Conservation (phyloP, 2,113 vertebrate species). For the Monopterus albus region DNA sequence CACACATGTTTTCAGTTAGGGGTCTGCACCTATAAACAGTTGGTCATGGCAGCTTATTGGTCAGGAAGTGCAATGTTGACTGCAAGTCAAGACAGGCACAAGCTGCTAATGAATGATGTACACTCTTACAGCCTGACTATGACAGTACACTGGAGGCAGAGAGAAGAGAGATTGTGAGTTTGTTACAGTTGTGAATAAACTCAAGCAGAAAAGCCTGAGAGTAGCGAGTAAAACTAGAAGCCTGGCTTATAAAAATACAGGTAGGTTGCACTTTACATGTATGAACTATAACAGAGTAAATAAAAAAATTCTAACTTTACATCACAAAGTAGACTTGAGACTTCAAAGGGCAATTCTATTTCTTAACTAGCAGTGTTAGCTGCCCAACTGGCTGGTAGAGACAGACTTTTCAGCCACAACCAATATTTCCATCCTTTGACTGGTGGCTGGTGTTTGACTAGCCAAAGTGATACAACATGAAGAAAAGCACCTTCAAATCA, state of each 20-base stretch:
- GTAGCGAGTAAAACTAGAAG: background rate
- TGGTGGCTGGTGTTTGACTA: slow-evolving; percentile 5
- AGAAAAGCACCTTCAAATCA: slow-evolving; percentile 15
- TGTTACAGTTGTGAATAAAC: slow-evolving; percentile 12
- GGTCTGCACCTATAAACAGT: slow-evolving; percentile 83
- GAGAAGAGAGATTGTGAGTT: slow-evolving; percentile 16
- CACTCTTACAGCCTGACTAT: slow-evolving; percentile 27
- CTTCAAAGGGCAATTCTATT: background rate
- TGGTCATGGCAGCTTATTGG: slow-evolving; percentile 73
- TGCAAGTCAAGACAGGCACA: slow-evolving; percentile 76
- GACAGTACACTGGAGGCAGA: slow-evolving; percentile 34
- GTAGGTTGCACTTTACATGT: background rate
- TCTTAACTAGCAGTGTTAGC: slow-evolving; percentile 5
- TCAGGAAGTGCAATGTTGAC: slow-evolving; percentile 78
- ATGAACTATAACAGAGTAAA: no score
- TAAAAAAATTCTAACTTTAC: no score
- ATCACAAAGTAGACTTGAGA: background rate
- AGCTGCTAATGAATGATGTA: slow-evolving; percentile 75
- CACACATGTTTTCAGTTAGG: slow-evolving; percentile 82
- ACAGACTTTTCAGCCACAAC: slow-evolving; percentile 30
- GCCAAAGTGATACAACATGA: slow-evolving; percentile 21
- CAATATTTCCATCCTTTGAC: slow-evolving; percentile 23
- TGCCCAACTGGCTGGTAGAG: slow-evolving; percentile 9
- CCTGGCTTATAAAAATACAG: background rate
- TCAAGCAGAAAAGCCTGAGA: background rate